Base-by-base conservation (phyloP, 2,888 invertebrate species). In the Agapostemon virescens region DNA sequence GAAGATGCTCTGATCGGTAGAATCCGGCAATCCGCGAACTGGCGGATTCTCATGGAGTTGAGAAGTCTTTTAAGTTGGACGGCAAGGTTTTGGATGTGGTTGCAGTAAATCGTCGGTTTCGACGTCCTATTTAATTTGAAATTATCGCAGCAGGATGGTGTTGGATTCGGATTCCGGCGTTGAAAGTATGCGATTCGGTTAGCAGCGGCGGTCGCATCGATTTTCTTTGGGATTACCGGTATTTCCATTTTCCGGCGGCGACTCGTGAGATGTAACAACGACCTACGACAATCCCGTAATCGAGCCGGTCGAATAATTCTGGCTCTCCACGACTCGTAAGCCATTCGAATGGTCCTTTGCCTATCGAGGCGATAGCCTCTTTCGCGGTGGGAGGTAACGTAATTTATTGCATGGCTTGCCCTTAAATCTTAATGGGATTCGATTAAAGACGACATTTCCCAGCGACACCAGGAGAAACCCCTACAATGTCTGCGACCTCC, bases 401-500 rank as follows among this genome's bases (percentile, higher is more conserved):
- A 88, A 90, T 90, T 90, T 90, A 90, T 89, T 83, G 88, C 88
- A 83, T 85, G 85, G 84, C 84, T 86, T 85, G 87, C 87, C 88
- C 85, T 89, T 88, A 90, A 90, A 89, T 89, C 90, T 90, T 90
- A 89, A 90, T 89, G 89, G 89, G 87, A 88, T 90, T 90, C 89
- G 90, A 88, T 89, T 89, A 88, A 90, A 88, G 89, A 84, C 87
- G 87, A 89, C 88, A 84, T 88, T 87, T 88, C 87, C 86, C 82
- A 84, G 84, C 88, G 87, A 87, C 84, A 83, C 71, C 79, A 58
- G 73, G 83, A 79, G 87, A 79, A 87, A 87, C 83, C 85, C 76
- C 81, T 84, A 77, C 78, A 72, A 84, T 79, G 81, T 82, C 84
- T 81, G 76, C 80, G 74, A 84, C 74, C 80, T 78, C 80, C 77